Base-by-base conservation (phyloP, 2,888 invertebrate genomes). In the Pseudococcus jackbeardsleyi region DNA sequence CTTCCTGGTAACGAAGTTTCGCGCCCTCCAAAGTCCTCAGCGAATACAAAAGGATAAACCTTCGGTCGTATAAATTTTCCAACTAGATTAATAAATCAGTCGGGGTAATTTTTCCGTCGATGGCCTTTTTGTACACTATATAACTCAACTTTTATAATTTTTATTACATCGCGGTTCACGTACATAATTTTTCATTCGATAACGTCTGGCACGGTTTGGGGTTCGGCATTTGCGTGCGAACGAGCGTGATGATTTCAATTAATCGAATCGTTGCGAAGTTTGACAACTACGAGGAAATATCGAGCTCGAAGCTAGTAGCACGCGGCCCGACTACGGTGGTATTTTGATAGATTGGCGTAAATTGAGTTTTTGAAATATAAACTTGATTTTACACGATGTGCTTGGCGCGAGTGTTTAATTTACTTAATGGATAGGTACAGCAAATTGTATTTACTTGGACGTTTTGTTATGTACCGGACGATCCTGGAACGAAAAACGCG, bases 271-370 rank as follows among this genome's bases (percentile, higher is more conserved):
- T 42, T 79, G 46, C 68, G 9, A 79, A 79, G 79, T 79, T 79
- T 79, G 79, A 79, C 79, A 79, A 79, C 42, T 42, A 42, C 46
- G 79, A 42, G 79, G 46, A 79, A 79, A 79, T 79, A 79, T 79
- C n/a, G 79, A 72, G 68, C 22, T 72, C 26, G 26, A 33, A 33
- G 79, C 42, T 17, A 1, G 26, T 3, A 9, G 19, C n/a, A 79
- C 79, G 79, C 79, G n/a, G 33, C 39, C 26, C 6, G 42, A 7
- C 0, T 15, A 72, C 15, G 15, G 33, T 33, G 9, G 79, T 79
- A 72, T 72, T 79, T 79, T 79, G 79, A 79, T 79, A 79, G 79
- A 79, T 79, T 79, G 79, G 79, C 79, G 79, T 79, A 42, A 79
- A 79, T 79, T 79, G 79, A 79, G 79, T 79, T 42, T 79, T 39